A percentile compares a stretch with the other conserved stretches of the same genome.
Conservation (phyloP, 2,113 vertebrate genomes). For the Pangasianodon gigas region DNA sequence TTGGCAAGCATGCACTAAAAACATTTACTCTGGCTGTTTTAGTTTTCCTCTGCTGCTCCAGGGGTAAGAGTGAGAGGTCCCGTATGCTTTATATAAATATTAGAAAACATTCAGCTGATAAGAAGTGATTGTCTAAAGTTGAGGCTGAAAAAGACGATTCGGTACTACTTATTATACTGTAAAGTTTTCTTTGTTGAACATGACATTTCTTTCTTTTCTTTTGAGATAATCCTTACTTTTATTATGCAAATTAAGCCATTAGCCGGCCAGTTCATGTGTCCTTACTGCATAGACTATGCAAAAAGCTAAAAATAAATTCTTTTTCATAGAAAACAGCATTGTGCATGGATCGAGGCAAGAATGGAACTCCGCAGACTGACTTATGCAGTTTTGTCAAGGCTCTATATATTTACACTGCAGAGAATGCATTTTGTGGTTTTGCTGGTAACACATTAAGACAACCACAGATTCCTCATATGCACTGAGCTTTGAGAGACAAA, state of each 20-base stretch:
- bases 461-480: conserved; percentile 14
- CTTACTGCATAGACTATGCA: background rate
- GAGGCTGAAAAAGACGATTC: background rate
- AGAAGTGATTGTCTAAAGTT: background rate
- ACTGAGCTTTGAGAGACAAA: conserved; percentile 7
- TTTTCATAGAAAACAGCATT: background rate
- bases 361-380: background rate
- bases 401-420: background rate
- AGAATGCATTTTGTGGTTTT: conserved; percentile 24
- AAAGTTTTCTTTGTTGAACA: background rate
- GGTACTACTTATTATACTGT: background rate
- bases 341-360: background rate
- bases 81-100: conserved; percentile 10
- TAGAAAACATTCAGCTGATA: conserved; percentile 27
- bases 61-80: conserved; percentile 13
- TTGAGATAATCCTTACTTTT: conserved; percentile 15
- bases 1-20: conserved; percentile 56
- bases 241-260: conserved; percentile 11
- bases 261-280: background rate
- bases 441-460: conserved; percentile 1
- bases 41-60: conserved; percentile 49
- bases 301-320: background rate
- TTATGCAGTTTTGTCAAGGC: background rate
- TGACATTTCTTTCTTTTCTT: background rate
- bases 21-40: conserved; percentile 59